Conservation (phyloP, 2,888 invertebrate genomes). For the Aspidiotus destructor region DNA sequence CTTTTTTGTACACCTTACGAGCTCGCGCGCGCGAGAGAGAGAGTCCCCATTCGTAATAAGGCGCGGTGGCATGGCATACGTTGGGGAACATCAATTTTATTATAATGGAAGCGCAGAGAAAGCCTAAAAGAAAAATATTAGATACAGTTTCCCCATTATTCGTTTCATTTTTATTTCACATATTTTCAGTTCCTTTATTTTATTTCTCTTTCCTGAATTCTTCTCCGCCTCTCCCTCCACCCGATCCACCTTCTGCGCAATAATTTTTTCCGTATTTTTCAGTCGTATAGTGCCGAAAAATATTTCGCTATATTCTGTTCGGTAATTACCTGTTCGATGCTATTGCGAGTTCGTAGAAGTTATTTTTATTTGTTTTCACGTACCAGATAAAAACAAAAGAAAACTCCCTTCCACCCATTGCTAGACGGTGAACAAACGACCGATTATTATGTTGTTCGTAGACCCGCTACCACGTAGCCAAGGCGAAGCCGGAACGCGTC, state of each 20-base stretch:
- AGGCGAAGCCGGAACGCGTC: neutral
- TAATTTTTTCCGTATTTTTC: no score
- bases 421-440: neutral
- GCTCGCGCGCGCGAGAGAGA: conserved; percentile 14
- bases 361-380: neutral
- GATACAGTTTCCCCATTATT: conserved; percentile 30
- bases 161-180: conserved; percentile 31
- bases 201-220: conserved; percentile 10
- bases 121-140: conserved; percentile 32
- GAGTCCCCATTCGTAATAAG: conserved; percentile 8
- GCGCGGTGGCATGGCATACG: neutral
- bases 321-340: conserved; percentile 21
- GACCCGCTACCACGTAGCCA: neutral
- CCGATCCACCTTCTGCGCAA: neutral
- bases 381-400: neutral
- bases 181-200: conserved; percentile 18
- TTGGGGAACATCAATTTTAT: conserved; percentile 32
- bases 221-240: neutral
- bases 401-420: neutral
- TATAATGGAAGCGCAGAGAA: conserved; percentile 28
- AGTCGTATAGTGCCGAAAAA: conserved; percentile 2
- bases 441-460: neutral
- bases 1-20: conserved; percentile 28
- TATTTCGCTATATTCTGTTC: conserved; percentile 19
- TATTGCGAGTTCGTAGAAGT: conserved; percentile 7